These are phyloP conservation scores for Brachionus plicatilis DNA, from an alignment of 1,140 invertebrate genomes.

Conservation along the genomic window DNA sequence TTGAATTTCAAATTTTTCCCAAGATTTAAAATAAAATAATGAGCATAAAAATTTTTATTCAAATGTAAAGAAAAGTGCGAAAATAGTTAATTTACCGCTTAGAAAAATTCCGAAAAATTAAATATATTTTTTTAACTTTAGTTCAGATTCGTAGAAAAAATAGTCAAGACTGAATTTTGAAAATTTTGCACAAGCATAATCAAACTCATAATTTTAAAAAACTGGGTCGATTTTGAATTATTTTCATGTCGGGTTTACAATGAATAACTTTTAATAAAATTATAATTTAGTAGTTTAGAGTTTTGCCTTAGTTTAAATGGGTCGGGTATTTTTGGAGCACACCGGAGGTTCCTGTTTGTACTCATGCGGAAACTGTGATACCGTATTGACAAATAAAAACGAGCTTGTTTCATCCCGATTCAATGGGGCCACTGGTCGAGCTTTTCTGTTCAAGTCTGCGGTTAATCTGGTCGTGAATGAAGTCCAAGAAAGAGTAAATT, in stretches of 20 bases:
- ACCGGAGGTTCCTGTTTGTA: conserved; percentile 86
- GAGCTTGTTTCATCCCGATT: conserved; percentile 91
- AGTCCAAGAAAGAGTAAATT: conserved; percentile 39
- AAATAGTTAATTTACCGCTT: too few relatives aligned
- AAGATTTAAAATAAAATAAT: too few relatives aligned
- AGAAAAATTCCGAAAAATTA: neutral
- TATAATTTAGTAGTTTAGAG: neutral
- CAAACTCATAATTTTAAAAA: neutral
- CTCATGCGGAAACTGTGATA: conserved; percentile 87
- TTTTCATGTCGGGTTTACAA: neutral
- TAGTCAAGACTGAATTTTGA: neutral
- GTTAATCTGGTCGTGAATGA: conserved; percentile 35
- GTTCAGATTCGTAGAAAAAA: neutral
- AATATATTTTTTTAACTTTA: neutral
- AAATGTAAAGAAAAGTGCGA: too few relatives aligned
- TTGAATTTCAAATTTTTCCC: too few relatives aligned
- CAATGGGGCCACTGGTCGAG: conserved; percentile 86
- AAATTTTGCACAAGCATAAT: conserved; percentile 19
- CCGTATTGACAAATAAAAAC: conserved; percentile 84
- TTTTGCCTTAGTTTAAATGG: conserved; percentile 63
- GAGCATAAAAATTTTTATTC: too few relatives aligned
- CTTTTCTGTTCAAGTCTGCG: conserved; percentile 72
- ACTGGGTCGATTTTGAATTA: conserved; percentile 19
- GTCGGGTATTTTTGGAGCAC: conserved; percentile 86
- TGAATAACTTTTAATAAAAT: conserved; percentile 27